Evolutionary conservation across 1,140 invertebrate genomes (phyloP), one percentile per base, ranked within the genome.

Genomic region (Zaprionus ornatus): DNA sequence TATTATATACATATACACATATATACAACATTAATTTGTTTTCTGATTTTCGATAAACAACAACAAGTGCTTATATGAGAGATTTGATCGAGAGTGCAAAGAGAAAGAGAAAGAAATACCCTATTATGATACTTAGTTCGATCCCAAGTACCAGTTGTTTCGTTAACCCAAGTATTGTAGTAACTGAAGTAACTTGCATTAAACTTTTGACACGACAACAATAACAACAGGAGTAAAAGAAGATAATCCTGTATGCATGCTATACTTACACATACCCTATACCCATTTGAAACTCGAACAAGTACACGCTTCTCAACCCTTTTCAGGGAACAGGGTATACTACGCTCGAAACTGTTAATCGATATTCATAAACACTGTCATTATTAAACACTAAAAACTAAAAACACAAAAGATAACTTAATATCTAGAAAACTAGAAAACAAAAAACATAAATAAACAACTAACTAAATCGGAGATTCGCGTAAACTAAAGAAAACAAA

Each of bases 1-100:
- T 63, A 75, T 63, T 62, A 74, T 52, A 57, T 29, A 63, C 29
- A 37, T 68, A 74, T 69, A 73, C 27, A 71, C 66, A 60, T 37
- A 68, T 48, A 67, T 48, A 67, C 19, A 67, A 67, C n/a, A 65
- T 40, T 10, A 35, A 50, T 71, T 57, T 72, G 35, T 57, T 55
- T 72, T 50, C 50, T 63, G 48, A 71, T 71, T 71, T 72, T 66
- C 65, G 69, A 65, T 64, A 52, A 72, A 10, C 9, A 29, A 32
- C 29, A 32, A 72, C 62, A 72, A 72, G 54, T 52, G 54, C 68
- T 63, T 48, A 71, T 23, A 50, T 65, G 40, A 45, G 17, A 29
- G 25, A 29, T 25, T 55, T 55, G 10, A 50, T 50, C 19, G 19
- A 50, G 19, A 50, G 19, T 50, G 19, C 45, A 50, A 50, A 50